Conservation (phyloP, 1,140 invertebrate species). For the Vanessa atalanta region DNA sequence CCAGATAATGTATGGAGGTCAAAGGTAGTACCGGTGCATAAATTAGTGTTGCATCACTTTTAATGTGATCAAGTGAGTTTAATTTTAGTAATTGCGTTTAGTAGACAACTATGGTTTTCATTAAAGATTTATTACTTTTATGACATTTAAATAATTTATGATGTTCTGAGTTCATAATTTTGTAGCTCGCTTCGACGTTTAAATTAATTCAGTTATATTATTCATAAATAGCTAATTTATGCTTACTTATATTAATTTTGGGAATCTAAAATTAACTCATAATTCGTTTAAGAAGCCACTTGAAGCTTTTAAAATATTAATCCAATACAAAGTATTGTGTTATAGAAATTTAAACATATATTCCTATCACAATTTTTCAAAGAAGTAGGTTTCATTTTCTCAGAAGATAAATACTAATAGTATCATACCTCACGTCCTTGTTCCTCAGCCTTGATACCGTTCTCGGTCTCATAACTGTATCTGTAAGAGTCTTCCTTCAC, state of each 20-base stretch:
- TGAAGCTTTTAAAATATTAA: too few species aligned
- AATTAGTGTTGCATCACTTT: conserved; percentile 6
- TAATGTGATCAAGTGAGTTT: neutral
- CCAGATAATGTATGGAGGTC: conserved; percentile 18
- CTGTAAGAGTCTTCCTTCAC: conserved; percentile 73
- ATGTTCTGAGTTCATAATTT: neutral
- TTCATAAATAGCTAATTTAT: neutral
- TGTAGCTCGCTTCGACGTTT: too few species aligned
- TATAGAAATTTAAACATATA: too few species aligned
- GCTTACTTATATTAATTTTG: too few species aligned
- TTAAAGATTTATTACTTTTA: neutral
- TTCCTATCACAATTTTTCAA: too few species aligned
- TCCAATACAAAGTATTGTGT: too few species aligned
- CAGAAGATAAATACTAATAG: neutral
- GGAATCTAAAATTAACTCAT: too few species aligned
- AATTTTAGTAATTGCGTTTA: neutral
- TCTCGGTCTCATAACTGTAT: conserved; percentile 74
- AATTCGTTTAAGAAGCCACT: too few species aligned
- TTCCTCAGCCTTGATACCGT: conserved; percentile 74
- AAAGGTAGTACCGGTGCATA: conserved; percentile 12
- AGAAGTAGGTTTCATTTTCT: neutral
- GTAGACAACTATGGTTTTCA: neutral
- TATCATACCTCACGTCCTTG: conserved; percentile 68
- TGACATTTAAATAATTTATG: neutral
- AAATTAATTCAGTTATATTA: neutral